A percentile compares a stretch with the other conserved stretches of the same genome.
Conservation (phyloP, 2,888 invertebrate genomes). For the Coecobrya sp. region DNA sequence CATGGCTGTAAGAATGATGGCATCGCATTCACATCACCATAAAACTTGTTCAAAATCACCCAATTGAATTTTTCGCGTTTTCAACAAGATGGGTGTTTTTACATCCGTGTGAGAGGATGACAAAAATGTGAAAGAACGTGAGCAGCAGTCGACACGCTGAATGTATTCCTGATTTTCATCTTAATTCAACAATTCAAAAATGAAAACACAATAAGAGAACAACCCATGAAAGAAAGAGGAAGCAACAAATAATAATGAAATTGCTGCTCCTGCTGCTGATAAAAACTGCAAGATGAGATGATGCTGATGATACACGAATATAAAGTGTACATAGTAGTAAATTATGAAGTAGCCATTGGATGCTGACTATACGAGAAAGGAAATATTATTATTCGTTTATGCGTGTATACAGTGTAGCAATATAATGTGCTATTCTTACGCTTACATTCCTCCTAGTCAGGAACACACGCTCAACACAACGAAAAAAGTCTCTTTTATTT, state of each 20-base stretch:
- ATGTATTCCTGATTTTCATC: conserved; percentile 49
- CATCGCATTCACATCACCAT: conserved; percentile 26
- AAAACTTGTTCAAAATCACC: conserved; percentile 56
- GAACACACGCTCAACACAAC: conserved; percentile 57
- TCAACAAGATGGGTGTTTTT: conserved; percentile 42
- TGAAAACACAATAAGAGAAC: background rate
- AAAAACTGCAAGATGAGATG: conserved; percentile 37
- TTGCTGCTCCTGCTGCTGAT: conserved; percentile 18
- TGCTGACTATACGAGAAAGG: background rate
- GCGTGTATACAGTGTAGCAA: conserved; percentile 14
- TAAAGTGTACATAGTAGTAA: background rate
- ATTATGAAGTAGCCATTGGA: conserved; percentile 48
- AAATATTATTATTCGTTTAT: background rate
- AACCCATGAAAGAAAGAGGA: conserved; percentile 14
- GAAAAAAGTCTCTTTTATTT: conserved; percentile 53
- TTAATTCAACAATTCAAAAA: conserved; percentile 60
- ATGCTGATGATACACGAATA: conserved; percentile 27
- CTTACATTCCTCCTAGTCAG: conserved; percentile 29
- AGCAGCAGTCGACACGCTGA: conserved; percentile 62
- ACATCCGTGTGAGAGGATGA: background rate
- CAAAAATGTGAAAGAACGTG: conserved; percentile 69
- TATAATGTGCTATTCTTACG: conserved; percentile 47
- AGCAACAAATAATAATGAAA: conserved; percentile 45
- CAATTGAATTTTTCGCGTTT: conserved; percentile 48
- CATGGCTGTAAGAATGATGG: conserved; percentile 41